Evolutionary conservation across 2,888 invertebrate species (phyloP).

Genomic region (Morpho helenor): DNA sequence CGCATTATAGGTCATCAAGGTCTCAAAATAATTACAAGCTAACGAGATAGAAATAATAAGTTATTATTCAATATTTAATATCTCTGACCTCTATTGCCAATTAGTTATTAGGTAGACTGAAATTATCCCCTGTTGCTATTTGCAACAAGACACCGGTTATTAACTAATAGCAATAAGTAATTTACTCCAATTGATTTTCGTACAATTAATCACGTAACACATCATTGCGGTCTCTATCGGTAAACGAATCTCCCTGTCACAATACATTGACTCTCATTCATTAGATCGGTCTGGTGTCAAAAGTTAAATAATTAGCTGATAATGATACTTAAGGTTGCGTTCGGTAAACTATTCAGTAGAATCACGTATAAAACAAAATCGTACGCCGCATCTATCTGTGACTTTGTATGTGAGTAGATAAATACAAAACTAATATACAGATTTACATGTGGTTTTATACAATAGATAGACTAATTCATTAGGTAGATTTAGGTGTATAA

Average conservation of each 20-base stretch:
- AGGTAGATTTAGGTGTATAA: no score
- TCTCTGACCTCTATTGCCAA: not conserved
- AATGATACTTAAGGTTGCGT: conserved; percentile 7
- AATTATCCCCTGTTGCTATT: conserved; percentile 4
- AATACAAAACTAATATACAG: no score
- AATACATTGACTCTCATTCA: conserved; percentile 27
- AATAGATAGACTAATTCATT: no score
- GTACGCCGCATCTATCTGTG: no score
- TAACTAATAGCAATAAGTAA: conserved; percentile 6
- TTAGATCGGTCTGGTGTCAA: conserved; percentile 22
- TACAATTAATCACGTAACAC: conserved; percentile 22
- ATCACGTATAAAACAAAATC: no score
- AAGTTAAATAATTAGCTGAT: conserved; percentile 22
- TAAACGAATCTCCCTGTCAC: conserved; percentile 25
- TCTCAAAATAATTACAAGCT: no score
- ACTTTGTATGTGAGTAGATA: no score
- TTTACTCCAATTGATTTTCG: conserved; percentile 13
- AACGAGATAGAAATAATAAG: no score
- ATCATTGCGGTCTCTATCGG: conserved; percentile 19
- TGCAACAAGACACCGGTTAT: conserved; percentile 4
- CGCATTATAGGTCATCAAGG: no score
- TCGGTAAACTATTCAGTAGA: not conserved
- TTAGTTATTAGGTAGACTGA: conserved; percentile 6
- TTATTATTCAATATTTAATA: no score
- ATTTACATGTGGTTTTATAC: no score